phyloP scores from a whole-genome alignment of 1,140 invertebrate genomes.

The Oedothorax gibbosus region DNA sequence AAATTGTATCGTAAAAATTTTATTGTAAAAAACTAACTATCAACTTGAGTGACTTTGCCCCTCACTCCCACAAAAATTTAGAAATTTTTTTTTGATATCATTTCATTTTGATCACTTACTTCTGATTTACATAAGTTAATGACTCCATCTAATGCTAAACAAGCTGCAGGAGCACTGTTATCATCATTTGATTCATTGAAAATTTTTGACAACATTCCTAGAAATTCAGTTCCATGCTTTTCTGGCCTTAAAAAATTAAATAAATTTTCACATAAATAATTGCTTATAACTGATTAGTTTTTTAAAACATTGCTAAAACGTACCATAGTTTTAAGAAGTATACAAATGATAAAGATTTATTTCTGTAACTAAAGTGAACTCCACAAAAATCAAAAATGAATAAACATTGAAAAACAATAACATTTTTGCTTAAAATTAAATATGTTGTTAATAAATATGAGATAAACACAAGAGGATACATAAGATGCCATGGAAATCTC shows the following conservation, averaged over 20 bases:
- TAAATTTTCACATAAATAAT: background rate
- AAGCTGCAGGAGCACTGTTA: constrained; percentile 30
- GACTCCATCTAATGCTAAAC: constrained; percentile 57
- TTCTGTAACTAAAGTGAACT: too few relatives aligned
- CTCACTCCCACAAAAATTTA: too few relatives aligned
- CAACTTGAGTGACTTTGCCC: background rate
- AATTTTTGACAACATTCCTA: constrained; percentile 41
- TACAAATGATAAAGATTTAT: too few relatives aligned
- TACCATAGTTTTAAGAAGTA: background rate
- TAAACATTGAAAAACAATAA: too few relatives aligned
- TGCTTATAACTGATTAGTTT: background rate
- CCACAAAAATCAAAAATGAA: too few relatives aligned
- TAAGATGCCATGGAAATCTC: too few relatives aligned
- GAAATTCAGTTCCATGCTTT: constrained; percentile 44
- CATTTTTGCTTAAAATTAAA: too few relatives aligned
- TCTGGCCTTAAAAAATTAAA: constrained; percentile 37
- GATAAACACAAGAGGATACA: too few relatives aligned
- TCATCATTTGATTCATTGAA: constrained; percentile 53
- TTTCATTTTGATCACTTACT: constrained; percentile 3
- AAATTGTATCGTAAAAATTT: too few relatives aligned
- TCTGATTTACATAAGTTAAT: constrained; percentile 47
- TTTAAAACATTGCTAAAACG: background rate
- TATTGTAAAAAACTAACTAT: background rate
- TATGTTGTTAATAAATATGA: too few relatives aligned
- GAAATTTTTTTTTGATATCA: too few relatives aligned